Percentiles rank a stretch among this genome's conserved stretches.
Conservation (phyloP, 2,797 vertebrate genomes). For the Lutjanus argentimaculatus region DNA sequence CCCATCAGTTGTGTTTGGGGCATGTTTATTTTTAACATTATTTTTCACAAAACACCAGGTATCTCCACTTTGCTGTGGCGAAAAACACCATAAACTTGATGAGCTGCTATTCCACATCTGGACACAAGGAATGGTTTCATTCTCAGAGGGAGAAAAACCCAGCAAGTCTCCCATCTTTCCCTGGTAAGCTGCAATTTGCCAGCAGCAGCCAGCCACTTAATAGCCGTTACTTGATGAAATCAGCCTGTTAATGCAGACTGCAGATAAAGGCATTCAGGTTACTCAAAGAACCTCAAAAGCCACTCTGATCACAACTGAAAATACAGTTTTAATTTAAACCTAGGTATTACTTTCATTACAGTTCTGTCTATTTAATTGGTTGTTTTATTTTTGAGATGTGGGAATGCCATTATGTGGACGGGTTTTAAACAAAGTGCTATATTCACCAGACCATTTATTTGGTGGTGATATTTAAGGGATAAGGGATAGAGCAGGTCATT, state of each 20-base stretch:
- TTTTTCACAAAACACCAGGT: background rate
- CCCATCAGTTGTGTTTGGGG: background rate
- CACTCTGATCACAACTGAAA: background rate
- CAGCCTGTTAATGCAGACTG: background rate
- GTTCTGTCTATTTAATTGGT: background rate
- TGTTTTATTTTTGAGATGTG: background rate
- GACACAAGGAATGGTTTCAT: background rate
- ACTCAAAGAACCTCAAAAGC: background rate
- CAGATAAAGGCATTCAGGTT: background rate
- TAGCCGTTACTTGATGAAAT: conserved; percentile 7
- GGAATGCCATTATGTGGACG: background rate
- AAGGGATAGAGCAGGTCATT: no score
- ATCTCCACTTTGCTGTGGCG: background rate
- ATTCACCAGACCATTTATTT: background rate
- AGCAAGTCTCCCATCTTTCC: background rate
- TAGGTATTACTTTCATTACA: background rate
- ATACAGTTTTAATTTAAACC: background rate
- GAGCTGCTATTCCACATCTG: conserved; percentile 10
- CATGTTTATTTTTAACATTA: background rate
- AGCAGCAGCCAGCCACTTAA: conserved; percentile 7
- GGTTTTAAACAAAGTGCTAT: no score
- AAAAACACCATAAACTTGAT: background rate
- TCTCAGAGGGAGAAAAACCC: background rate
- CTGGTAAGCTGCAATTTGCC: background rate
- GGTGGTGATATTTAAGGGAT: background rate